Evolutionary conservation across 1,140 invertebrate genomes (phyloP).

Genomic region (Carcinoscorpius rotundicauda): DNA sequence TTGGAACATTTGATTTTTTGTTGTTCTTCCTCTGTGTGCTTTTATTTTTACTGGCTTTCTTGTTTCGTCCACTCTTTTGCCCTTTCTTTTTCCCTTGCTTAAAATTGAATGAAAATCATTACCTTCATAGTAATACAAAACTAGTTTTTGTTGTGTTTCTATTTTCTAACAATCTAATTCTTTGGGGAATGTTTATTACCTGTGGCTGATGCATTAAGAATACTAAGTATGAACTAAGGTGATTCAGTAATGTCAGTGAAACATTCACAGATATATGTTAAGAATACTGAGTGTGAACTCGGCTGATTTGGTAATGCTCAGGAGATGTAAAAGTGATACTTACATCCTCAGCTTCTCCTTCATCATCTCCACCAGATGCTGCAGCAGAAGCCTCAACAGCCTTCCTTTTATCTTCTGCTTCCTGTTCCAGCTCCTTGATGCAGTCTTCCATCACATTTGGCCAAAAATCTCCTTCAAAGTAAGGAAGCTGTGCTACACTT

Average conservation of each 20-base stretch:
- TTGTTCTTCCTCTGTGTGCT: slow-evolving; percentile 86
- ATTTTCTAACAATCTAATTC: too few relatives aligned
- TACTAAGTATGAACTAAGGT: too few relatives aligned
- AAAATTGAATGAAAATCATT: slow-evolving; percentile 48
- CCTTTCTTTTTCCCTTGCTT: slow-evolving; percentile 77
- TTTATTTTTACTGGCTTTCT: slow-evolving; percentile 92
- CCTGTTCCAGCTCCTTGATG: slow-evolving; percentile 86
- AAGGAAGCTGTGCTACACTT: slow-evolving; percentile 90
- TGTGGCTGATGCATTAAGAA: too few relatives aligned
- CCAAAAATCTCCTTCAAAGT: slow-evolving; percentile 99
- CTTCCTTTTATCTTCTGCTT: slow-evolving; percentile 16
- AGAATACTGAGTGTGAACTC: too few relatives aligned
- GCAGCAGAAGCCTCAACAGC: slow-evolving; percentile 9
- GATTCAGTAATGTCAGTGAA: too few relatives aligned
- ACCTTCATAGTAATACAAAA: slow-evolving; percentile 40
- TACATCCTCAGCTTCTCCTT: background rate
- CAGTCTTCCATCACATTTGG: slow-evolving; percentile 98
- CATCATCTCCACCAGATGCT: background rate
- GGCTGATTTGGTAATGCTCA: too few relatives aligned
- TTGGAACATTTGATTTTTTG: slow-evolving; percentile 87
- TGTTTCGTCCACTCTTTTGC: slow-evolving; percentile 75
- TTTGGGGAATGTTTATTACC: too few relatives aligned
- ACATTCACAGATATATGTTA: too few relatives aligned
- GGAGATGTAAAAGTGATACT: too few relatives aligned
- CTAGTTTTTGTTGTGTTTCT: background rate